Evolutionary conservation across 2,113 vertebrate species (phyloP).

Genomic region (Bombycilla garrulus): DNA sequence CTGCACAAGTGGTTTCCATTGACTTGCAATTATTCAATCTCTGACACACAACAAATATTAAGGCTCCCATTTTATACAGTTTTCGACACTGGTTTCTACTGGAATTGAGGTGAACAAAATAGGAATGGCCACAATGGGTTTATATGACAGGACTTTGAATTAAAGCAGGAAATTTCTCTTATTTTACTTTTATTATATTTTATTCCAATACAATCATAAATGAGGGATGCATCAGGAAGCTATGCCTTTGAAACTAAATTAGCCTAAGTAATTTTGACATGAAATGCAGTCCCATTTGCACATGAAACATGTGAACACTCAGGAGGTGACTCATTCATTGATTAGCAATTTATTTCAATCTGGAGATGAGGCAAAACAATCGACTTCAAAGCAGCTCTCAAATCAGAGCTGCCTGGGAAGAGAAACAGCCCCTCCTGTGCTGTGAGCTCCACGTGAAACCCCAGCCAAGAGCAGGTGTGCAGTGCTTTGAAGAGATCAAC

Average conservation of each 20-base stretch:
- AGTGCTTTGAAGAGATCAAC: not conserved
- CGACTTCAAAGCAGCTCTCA: constrained; percentile 11
- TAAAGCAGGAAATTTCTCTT: not conserved
- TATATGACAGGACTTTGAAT: not conserved
- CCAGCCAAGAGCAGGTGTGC: not conserved
- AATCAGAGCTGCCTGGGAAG: not conserved
- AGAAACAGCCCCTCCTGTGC: not conserved
- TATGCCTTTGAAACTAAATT: not conserved
- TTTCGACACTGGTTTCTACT: not conserved
- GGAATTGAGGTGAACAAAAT: not conserved
- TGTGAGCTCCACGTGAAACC: not conserved
- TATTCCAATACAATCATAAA: not conserved
- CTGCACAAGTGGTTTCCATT: not conserved
- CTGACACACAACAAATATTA: not conserved
- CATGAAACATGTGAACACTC: not conserved
- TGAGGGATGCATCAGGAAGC: not conserved
- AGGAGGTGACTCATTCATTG: not conserved
- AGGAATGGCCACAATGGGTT: not conserved
- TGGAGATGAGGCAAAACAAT: not conserved
- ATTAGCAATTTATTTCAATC: not conserved
- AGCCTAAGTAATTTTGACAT: not conserved
- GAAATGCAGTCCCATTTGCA: not conserved
- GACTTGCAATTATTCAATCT: not conserved
- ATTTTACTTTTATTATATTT: not conserved
- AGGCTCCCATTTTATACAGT: not conserved